Evolutionary conservation across 2,113 vertebrate species (phyloP).

Genomic region (Limanda limanda): DNA sequence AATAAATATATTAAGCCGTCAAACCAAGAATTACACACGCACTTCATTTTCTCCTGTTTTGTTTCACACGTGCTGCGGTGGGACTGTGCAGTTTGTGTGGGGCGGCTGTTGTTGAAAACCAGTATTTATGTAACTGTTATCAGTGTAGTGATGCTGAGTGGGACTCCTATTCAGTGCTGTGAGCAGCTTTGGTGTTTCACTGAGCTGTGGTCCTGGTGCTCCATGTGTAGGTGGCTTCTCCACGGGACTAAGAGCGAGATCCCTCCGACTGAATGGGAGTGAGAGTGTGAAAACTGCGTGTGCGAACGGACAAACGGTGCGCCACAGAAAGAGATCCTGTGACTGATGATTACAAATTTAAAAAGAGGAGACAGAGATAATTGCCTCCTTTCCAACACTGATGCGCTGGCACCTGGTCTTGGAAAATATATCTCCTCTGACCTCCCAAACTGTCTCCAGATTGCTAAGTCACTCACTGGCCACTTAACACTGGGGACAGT

Average conservation of each 20-base stretch:
- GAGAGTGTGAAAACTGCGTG: constrained; percentile 26
- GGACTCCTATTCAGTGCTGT: constrained; percentile 63
- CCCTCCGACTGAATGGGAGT: constrained; percentile 63
- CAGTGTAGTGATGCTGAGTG: constrained; percentile 72
- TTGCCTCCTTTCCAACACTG: constrained; percentile 46
- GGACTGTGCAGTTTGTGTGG: constrained; percentile 49
- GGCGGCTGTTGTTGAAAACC: constrained; percentile 47
- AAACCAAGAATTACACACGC: background rate
- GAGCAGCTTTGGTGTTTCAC: constrained; percentile 45
- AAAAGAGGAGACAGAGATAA: constrained; percentile 18
- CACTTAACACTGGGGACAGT: constrained; percentile 67
- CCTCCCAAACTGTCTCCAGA: constrained; percentile 39
- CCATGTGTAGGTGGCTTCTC: constrained; percentile 80
- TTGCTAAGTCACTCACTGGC: constrained; percentile 36
- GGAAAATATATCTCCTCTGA: constrained; percentile 51
- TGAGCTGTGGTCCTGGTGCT: constrained; percentile 62
- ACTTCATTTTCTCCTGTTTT: constrained; percentile 33
- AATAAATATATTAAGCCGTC: background rate
- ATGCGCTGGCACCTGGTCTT: constrained; percentile 51
- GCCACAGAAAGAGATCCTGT: constrained; percentile 18
- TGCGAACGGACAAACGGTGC: constrained; percentile 30
- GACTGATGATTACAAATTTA: constrained; percentile 26
- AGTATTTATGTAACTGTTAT: constrained; percentile 78
- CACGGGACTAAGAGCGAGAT: constrained; percentile 65
- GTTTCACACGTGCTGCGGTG: constrained; percentile 11